Base-by-base conservation (phyloP, 2,113 vertebrate species). In the Ornithorhynchus anatinus region DNA sequence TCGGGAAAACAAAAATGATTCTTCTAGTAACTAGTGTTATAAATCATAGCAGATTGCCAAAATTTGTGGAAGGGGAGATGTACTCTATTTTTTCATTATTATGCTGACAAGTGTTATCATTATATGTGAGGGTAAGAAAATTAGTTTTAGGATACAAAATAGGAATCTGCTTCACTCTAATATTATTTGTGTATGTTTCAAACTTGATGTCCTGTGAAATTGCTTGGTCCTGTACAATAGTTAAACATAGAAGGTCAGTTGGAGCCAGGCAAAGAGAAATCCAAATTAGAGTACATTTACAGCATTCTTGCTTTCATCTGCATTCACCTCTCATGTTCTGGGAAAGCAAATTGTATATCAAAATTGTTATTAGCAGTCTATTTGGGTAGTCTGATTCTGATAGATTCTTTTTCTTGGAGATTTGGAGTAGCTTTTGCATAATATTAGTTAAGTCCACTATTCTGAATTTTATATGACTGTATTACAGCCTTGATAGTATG, bases 41-140 rank as follows among this genome's bases (percentile, higher is more conserved):
- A 87, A 82, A 80, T 92, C 73, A 77, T 9, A 62, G 25, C 14
- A 10, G n/a, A 67, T 87, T 80, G 75, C 59, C 27, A 6, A 62
- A 53, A 83, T 71, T 82, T 7, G 37, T 69, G 10, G 3, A 38
- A 48, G 77, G 42, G 80, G 59, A 69, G 62, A 72, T 79, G 11
- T 59, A 33, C 72, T 72, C 70, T 78, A 29, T 25, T 25, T 33
- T 66, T 86, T 66, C 36, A 69, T 72, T 73, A 67, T 84, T 72
- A 72, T 10, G 63, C 48, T 73, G 80, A 64, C 62, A 85, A 70
- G 61, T 48, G 42, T 80, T 63, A 59, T 64, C 29, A 78, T 86
- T 80, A 14, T 67, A 23, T 73, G 4, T 58, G 27, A 53, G 12
- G 36, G 27, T 67, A 48, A 10, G 17, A 78, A 67, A 25, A 82